phyloP scores from a whole-genome alignment of 2,113 vertebrate species.

The Erinaceus europaeus region DNA sequence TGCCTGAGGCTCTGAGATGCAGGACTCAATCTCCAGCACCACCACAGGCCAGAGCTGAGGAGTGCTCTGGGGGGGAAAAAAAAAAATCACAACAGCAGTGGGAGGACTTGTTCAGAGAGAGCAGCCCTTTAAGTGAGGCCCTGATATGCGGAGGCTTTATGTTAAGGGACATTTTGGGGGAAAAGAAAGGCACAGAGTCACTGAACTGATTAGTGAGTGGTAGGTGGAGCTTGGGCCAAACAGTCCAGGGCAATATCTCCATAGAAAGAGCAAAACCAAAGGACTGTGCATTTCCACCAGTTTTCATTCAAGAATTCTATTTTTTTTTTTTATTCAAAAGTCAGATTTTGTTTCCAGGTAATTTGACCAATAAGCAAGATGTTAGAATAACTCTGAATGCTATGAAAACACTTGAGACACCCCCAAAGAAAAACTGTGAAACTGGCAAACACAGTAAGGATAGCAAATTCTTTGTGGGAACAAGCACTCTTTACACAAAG shows the following conservation, averaged over 20 bases:
- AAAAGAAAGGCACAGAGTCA: background rate
- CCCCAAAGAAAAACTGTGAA: background rate
- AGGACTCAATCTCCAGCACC: too few relatives aligned
- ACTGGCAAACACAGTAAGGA: background rate
- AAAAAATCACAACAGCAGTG: too few relatives aligned
- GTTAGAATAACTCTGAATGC: background rate
- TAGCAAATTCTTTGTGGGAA: background rate
- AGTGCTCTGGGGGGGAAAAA: too few relatives aligned
- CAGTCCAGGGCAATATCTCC: background rate
- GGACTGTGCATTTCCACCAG: background rate
- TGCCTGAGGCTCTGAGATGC: too few relatives aligned
- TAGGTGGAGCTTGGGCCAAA: background rate
- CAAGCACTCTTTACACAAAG: conserved; percentile 6
- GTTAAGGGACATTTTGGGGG: background rate
- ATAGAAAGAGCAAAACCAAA: background rate
- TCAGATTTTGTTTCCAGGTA: background rate
- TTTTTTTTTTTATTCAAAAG: background rate
- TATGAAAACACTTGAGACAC: background rate
- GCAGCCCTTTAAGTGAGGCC: background rate
- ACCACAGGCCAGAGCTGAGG: too few relatives aligned
- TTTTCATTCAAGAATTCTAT: background rate
- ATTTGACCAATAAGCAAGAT: background rate
- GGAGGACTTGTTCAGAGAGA: background rate
- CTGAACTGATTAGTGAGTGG: background rate
- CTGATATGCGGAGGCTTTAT: background rate